Evolutionary conservation across 2,888 invertebrate genomes (phyloP).

Genomic region (Chloroclysta siterata): DNA sequence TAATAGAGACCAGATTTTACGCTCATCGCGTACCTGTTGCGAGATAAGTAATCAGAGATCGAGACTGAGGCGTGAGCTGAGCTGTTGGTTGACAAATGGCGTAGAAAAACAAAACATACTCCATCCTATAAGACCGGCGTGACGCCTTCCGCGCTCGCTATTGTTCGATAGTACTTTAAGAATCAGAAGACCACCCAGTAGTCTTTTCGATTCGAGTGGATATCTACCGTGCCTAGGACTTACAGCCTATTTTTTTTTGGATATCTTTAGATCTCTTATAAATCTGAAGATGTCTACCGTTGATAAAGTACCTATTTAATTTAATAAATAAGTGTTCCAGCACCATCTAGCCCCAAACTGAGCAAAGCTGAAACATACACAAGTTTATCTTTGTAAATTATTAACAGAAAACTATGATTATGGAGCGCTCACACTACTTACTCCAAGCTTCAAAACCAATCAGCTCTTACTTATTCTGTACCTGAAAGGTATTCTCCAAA

Average conservation of each 20-base stretch:
- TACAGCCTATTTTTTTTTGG: not conserved
- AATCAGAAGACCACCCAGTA: not conserved
- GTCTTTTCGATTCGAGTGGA: not conserved
- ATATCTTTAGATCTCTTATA: too few species aligned
- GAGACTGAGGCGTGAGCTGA: conserved; percentile 7
- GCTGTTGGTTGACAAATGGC: not conserved
- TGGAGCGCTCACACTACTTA: not conserved
- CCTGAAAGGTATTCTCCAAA: conserved; percentile 21
- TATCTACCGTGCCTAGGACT: not conserved
- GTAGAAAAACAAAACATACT: not conserved
- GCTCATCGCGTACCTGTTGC: not conserved
- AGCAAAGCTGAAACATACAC: not conserved
- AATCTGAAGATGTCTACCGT: too few species aligned
- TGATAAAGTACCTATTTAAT: too few species aligned
- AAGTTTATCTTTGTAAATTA: not conserved
- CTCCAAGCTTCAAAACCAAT: conserved; percentile 17
- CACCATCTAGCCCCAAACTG: not conserved
- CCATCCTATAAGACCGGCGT: not conserved
- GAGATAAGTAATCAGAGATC: not conserved
- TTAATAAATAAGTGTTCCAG: too few species aligned
- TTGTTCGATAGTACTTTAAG: not conserved
- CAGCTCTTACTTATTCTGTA: conserved; percentile 13
- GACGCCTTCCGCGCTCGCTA: not conserved
- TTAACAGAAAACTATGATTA: not conserved
- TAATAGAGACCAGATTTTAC: not conserved